Base-by-base conservation (phyloP, 2,797 vertebrate genomes). In the Furcifer pardalis region DNA sequence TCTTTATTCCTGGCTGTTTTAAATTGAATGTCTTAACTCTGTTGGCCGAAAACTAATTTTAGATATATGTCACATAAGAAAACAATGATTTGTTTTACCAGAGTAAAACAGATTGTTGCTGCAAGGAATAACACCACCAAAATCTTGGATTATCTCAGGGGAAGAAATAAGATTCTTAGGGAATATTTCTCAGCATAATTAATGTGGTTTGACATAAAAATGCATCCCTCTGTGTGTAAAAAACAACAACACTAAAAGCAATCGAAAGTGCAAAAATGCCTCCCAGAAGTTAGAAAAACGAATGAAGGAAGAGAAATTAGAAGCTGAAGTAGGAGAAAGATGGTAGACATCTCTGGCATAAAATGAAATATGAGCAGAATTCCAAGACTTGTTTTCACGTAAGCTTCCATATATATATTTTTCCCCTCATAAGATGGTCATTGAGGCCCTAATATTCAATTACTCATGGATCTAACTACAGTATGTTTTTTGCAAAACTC, bases 61-160 rank as follows among this genome's bases (percentile, higher is more conserved):
- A 79, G 79, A 88, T 84, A 71, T 2, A 4, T 0, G 35, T 65
- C 76, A 46, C 37, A 17, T 44, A 80, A 77, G 42, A 40, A 77
- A 85, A 88, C 0, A 0, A 62, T 78, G 44, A 35, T 77, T 90
- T 72, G 40, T 59, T 87, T 82, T 65, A 62, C 56, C 44, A 17
- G 32, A 19, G 1, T 15, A 12, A n/a, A n/a, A 73, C 62, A 40
- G 63, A 84, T 85, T 7, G 0, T 0, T n/a, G 21, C 60, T n/a
- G 73, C 8, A 78, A 73, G 77, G 82, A 85, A 87, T 78, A 90
- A 76, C 0, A 0, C 35, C 84, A 85, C 82, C 88, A 88, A 72
- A 79, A 35, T 1, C 78, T 77, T 90, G 82, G 71, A 77, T 82
- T 84, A 59, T 84, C 52, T 40, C 0, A 0, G 2, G 17, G 46